Conservation (phyloP, 2,888 invertebrate genomes). For the Acrocera orbiculus region DNA sequence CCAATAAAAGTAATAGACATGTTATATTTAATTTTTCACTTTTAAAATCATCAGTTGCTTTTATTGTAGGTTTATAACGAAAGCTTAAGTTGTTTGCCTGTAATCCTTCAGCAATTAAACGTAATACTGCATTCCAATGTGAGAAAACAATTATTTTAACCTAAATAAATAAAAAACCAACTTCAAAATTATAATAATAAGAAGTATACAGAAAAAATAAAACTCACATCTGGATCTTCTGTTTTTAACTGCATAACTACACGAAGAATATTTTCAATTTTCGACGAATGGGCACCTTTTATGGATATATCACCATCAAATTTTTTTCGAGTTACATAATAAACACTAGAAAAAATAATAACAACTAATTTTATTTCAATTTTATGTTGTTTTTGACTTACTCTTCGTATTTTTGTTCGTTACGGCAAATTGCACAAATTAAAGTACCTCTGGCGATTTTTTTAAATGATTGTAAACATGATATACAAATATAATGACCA, state of each 20-base stretch:
- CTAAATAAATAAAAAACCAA: conserved; percentile 5
- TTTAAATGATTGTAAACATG: conserved; percentile 31
- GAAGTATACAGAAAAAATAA: neutral
- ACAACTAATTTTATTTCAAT: no score
- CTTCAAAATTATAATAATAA: neutral
- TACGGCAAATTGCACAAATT: conserved; percentile 42
- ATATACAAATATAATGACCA: conserved; percentile 53
- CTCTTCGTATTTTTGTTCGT: conserved; percentile 32
- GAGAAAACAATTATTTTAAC: conserved; percentile 59
- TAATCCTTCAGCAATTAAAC: no score
- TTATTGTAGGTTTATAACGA: no score
- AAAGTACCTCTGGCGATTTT: conserved; percentile 8
- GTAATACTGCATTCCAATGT: conserved; percentile 34
- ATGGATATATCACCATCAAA: conserved; percentile 23
- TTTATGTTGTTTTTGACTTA: conserved; percentile 16
- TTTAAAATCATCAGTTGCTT: no score
- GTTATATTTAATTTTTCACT: conserved; percentile 28
- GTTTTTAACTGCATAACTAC: conserved; percentile 36
- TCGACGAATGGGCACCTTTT: conserved; percentile 50
- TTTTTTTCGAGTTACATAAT: conserved; percentile 19
- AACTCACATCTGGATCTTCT: conserved; percentile 31
- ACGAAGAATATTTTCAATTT: conserved; percentile 45
- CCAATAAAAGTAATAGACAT: conserved; percentile 47
- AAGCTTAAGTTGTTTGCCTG: no score
- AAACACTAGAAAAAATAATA: conserved; percentile 17